Evolutionary conservation across 2,797 vertebrate species (phyloP).

Genomic region (Australoheros facetus): DNA sequence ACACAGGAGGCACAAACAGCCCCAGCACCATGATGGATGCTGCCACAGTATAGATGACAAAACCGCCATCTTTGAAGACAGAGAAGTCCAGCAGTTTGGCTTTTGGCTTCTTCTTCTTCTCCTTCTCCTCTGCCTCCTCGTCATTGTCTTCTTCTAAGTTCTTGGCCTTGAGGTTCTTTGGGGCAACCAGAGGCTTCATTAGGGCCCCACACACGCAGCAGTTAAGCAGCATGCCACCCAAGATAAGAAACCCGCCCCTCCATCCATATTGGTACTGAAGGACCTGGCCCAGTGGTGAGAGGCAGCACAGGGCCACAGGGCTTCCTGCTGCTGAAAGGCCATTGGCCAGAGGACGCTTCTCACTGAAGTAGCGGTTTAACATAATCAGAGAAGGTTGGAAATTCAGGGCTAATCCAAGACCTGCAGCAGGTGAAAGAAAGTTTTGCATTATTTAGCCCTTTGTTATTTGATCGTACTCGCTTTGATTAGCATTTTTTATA

Average conservation of each 20-base stretch:
- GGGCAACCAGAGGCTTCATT: constrained; percentile 88
- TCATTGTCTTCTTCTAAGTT: constrained; percentile 21
- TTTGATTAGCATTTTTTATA: not conserved
- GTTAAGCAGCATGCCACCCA: constrained; percentile 93
- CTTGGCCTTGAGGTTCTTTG: constrained; percentile 49
- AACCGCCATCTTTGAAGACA: constrained; percentile 89
- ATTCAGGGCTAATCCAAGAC: constrained; percentile 93
- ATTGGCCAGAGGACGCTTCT: constrained; percentile 91
- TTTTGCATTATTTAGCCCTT: not conserved
- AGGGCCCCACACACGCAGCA: constrained; percentile 93
- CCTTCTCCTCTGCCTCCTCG: not conserved
- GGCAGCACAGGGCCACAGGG: constrained; percentile 91
- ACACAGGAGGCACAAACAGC: constrained; percentile 95
- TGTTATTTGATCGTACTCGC: not conserved
- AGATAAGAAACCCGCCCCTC: constrained; percentile 94
- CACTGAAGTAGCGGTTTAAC: constrained; percentile 94
- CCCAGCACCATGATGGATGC: constrained; percentile 96
- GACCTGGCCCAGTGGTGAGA: constrained; percentile 91
- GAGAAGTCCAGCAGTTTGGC: constrained; percentile 89
- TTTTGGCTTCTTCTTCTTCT: constrained; percentile 63
- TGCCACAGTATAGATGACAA: constrained; percentile 88
- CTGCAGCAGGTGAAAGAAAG: constrained; percentile 66
- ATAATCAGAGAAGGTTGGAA: constrained; percentile 98
- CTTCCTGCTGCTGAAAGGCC: constrained; percentile 94
- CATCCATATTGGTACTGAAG: constrained; percentile 90